Base-by-base conservation (phyloP, 1,140 invertebrate species). In the Saccostrea cuccullata region DNA sequence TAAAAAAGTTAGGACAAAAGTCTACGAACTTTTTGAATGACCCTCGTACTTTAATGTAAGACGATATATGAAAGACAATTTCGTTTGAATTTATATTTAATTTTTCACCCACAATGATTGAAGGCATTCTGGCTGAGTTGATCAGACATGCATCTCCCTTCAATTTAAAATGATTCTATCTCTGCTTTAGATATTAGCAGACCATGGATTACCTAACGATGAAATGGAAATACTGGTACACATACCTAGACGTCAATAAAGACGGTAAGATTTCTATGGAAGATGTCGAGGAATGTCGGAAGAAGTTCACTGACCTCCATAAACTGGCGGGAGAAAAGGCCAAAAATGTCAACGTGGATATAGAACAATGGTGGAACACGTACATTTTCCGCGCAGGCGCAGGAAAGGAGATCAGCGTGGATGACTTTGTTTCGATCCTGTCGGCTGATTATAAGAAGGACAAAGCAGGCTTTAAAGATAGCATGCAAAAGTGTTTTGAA, bases 351-450 rank as follows among this genome's bases (percentile, higher is more conserved):
- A 82, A 83, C 36, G 55, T 40, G 4, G 86, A 83, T 47, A 55
- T 87, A 11, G 86, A 87, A 82, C 47, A 83, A 64, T 87, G 86
- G 86, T 87, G 86, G 86, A 83, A 56, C 9, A 77, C 40, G 12
- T 87, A 64, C 26, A 83, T 87, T 47, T 40, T 87, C 26, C 86
- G 55, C 40, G 60, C 77, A 11, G 64, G 82, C 4, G 77, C 58
- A 11, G 55, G 15, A 8, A 60, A 36, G 1, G 77, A 83, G 4
- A 12, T 73, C 12, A 87, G 73, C 8, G 23, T 64, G 1, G 40
- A 87, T 26, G 26, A 83, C 12, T 87, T 87, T 30, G 12, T 87
- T 0, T 47, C 55, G 0, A 87, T 47, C 60, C 12, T 47, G 1
- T 40, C 20, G n/a, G 36, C 17, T 11, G 77, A 87, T 60, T 87